phyloP scores from a whole-genome alignment of 2,797 vertebrate genomes.

The Lithobates sylvaticus region DNA sequence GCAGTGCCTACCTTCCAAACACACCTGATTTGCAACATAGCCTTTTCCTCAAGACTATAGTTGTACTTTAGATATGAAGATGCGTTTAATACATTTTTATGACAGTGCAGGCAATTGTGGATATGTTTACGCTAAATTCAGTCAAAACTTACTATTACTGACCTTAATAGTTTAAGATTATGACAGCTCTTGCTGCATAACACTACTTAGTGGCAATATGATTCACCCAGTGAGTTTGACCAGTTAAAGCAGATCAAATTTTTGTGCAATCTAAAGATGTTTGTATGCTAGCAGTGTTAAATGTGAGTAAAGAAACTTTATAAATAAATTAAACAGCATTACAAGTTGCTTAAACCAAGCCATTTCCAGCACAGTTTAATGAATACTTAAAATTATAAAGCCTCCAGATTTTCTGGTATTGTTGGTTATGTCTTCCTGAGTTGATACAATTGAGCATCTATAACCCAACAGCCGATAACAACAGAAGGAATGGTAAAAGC shows the following conservation, averaged over 20 bases:
- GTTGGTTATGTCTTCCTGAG: slow-evolving; percentile 42
- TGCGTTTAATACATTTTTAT: too few species aligned
- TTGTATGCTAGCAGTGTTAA: neutral
- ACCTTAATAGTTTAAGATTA: too few species aligned
- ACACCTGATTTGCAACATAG: too few species aligned
- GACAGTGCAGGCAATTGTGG: too few species aligned
- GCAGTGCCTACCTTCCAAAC: too few species aligned
- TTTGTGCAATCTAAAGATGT: neutral
- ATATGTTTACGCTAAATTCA: too few species aligned
- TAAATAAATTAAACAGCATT: slow-evolving; percentile 18
- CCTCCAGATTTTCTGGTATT: slow-evolving; percentile 14
- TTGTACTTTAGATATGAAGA: too few species aligned
- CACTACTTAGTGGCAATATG: too few species aligned
- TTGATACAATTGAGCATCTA: neutral
- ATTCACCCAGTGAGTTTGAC: too few species aligned
- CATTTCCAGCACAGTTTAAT: slow-evolving; percentile 2
- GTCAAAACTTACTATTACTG: too few species aligned
- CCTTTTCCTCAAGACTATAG: too few species aligned
- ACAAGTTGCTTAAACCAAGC: neutral
- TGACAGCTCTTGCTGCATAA: too few species aligned
- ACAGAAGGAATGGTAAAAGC: slow-evolving; percentile 14
- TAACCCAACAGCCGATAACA: neutral
- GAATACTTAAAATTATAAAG: slow-evolving; percentile 29
- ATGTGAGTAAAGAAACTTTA: slow-evolving; percentile 1
- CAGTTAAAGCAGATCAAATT: neutral